A percentile compares a stretch with the other conserved stretches of the same genome.
These are phyloP conservation scores for Corvus moneduloides DNA, from an alignment of 2,113 vertebrate species.

Conservation along the genomic window DNA sequence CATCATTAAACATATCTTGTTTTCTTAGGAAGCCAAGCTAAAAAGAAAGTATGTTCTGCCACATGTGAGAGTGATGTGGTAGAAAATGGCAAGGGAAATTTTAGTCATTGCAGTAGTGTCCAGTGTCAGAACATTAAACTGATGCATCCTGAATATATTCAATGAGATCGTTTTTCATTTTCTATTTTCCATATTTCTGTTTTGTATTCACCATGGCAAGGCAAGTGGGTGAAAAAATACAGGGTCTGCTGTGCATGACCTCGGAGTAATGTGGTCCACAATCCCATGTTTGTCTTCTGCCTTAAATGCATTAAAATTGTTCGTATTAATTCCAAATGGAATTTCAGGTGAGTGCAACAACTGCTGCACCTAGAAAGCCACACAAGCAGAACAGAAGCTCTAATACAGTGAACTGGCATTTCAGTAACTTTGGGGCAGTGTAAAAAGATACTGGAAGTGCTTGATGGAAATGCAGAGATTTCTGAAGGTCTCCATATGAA, in stretches of 20 bases:
- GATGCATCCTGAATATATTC: background rate
- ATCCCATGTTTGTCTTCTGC: background rate
- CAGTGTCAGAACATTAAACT: background rate
- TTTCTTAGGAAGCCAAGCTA: background rate
- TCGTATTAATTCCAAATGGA: background rate
- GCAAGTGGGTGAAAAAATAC: background rate
- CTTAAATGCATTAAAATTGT: background rate
- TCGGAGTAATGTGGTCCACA: background rate
- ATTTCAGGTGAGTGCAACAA: background rate
- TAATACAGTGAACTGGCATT: background rate
- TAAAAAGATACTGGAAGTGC: background rate
- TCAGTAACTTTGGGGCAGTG: background rate
- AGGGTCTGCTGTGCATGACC: background rate
- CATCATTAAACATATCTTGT: background rate
- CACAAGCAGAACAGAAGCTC: background rate
- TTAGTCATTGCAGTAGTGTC: background rate
- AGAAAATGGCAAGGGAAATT: background rate
- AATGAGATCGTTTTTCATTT: background rate
- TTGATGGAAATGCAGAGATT: background rate
- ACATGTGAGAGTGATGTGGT: background rate
- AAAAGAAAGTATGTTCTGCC: background rate
- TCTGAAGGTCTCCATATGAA: background rate
- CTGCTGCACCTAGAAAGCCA: background rate
- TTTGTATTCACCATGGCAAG: background rate
- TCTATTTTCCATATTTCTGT: background rate